phyloP scores from a whole-genome alignment of 2,797 vertebrate genomes.

The Bradypodion pumilum region DNA sequence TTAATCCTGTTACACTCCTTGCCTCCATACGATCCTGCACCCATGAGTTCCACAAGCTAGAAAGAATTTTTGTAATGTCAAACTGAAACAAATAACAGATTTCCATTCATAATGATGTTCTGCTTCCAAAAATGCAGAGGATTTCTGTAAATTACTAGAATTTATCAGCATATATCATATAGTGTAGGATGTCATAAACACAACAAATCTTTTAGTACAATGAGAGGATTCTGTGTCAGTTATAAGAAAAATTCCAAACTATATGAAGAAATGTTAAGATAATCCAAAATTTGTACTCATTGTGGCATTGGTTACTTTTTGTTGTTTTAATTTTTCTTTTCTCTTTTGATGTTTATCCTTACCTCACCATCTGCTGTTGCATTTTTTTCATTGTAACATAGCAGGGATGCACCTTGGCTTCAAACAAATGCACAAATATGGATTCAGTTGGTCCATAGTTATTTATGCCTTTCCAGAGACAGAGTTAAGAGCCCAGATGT shows the following conservation, averaged over 20 bases:
- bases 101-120: neutral
- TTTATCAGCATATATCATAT: neutral
- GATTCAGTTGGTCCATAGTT: too few species aligned
- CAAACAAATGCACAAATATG: too few species aligned
- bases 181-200: neutral
- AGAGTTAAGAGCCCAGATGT: too few species aligned
- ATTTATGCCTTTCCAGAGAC: too few species aligned
- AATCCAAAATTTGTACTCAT: too few species aligned
- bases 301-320: neutral
- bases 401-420: too few species aligned
- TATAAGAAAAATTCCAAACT: too few species aligned
- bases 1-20: neutral
- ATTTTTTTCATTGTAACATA: too few species aligned
- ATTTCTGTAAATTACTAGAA: neutral
- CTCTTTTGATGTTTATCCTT: too few species aligned
- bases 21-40: neutral
- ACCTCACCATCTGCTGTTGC: too few species aligned
- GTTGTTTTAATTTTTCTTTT: neutral
- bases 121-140: neutral
- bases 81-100: neutral
- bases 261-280: too few species aligned
- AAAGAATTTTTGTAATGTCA: neutral
- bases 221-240: too few species aligned
- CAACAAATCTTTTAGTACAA: neutral
- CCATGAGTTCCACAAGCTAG: constrained; percentile 9